Conservation (phyloP, 2,888 invertebrate species). For the Yponomeuta sedellus region DNA sequence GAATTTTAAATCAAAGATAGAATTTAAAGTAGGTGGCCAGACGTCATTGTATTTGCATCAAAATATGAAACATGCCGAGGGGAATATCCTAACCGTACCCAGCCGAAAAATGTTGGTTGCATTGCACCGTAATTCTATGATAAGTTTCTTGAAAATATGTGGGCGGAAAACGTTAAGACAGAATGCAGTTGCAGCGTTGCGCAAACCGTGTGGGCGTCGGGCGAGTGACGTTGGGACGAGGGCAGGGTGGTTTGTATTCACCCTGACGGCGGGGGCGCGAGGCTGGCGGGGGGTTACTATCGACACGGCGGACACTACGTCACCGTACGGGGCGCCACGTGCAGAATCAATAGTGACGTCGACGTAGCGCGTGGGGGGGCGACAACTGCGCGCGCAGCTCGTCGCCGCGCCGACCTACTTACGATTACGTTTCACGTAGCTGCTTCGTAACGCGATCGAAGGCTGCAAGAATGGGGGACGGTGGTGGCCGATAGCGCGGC, state of each 20-base stretch:
- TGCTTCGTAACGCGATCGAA: slow-evolving; percentile 69
- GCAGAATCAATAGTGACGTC: slow-evolving; percentile 74
- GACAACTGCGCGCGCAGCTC: slow-evolving; percentile 55
- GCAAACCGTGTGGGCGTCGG: slow-evolving; percentile 17
- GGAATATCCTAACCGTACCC: not conserved
- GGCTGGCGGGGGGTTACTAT: slow-evolving; percentile 44
- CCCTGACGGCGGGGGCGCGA: slow-evolving; percentile 25
- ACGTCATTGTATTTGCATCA: not conserved
- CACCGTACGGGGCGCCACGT: slow-evolving; percentile 72
- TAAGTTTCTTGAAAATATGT: not conserved
- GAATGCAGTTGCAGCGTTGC: slow-evolving; percentile 11
- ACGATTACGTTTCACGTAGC: slow-evolving; percentile 69
- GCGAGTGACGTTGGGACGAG: slow-evolving; percentile 26
- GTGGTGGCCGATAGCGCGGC: slow-evolving; percentile 26
- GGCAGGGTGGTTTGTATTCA: slow-evolving; percentile 26
- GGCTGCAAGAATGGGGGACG: slow-evolving; percentile 34
- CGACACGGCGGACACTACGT: slow-evolving; percentile 61
- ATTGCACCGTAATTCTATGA: not conserved
- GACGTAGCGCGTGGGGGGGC: slow-evolving; percentile 33
- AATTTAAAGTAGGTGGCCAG: not conserved
- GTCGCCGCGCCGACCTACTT: slow-evolving; percentile 59
- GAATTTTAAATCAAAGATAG: not conserved
- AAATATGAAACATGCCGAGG: not conserved
- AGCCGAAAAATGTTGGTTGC: not conserved
- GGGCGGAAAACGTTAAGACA: slow-evolving; percentile 4